These are phyloP conservation scores for Diabrotica virgifera DNA, from an alignment of 1,140 invertebrate species.

Conservation along the genomic window DNA sequence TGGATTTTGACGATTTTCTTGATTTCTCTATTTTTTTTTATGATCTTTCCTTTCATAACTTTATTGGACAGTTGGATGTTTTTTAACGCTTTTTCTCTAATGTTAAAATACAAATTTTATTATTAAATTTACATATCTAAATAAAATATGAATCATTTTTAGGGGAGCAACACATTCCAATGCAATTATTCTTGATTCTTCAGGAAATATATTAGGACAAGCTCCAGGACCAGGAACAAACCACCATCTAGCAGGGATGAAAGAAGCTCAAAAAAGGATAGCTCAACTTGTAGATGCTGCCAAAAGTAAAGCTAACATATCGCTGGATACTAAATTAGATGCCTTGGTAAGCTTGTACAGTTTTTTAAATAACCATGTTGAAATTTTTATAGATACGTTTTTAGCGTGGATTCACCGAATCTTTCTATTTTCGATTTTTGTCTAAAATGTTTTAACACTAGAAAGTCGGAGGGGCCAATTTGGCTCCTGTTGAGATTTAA, in stretches of 20 bases:
- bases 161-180: slow-evolving; percentile 83
- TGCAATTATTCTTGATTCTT: slow-evolving; percentile 68
- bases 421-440: too few species aligned
- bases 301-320: slow-evolving; percentile 65
- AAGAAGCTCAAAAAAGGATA: slow-evolving; percentile 72
- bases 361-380: too few species aligned
- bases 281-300: slow-evolving; percentile 69
- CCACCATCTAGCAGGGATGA: slow-evolving; percentile 80
- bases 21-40: too few species aligned
- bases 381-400: too few species aligned
- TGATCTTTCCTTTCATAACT: too few species aligned
- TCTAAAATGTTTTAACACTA: too few species aligned
- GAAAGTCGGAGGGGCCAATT: too few species aligned
- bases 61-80: too few species aligned
- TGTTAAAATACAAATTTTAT: not conserved
- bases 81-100: too few species aligned
- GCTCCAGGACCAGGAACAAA: slow-evolving; percentile 74
- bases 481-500: too few species aligned
- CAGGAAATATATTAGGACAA: slow-evolving; percentile 64
- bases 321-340: slow-evolving; percentile 58
- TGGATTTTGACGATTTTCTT: too few species aligned
- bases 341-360: slow-evolving; percentile 59
- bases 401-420: too few species aligned
- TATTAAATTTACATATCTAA: slow-evolving; percentile 6
- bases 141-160: slow-evolving; percentile 36